phyloP scores from a whole-genome alignment of 2,797 vertebrate species.

The Gallirallus australis region DNA sequence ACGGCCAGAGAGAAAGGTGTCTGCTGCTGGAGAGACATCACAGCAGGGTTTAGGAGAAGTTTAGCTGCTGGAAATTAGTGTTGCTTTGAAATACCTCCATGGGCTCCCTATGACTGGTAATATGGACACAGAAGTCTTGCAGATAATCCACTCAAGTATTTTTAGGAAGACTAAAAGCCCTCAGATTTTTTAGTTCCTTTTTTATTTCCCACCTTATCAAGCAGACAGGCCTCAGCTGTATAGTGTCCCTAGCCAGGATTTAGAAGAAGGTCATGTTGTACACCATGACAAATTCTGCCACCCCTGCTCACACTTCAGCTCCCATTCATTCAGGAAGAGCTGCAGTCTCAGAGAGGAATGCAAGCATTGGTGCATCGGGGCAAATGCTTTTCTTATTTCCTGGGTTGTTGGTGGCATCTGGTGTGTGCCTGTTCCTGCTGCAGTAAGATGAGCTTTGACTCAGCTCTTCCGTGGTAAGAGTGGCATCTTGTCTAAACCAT shows the following conservation, averaged over 20 bases:
- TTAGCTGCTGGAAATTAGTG: background rate
- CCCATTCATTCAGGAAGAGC: background rate
- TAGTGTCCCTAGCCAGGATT: background rate
- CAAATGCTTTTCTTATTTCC: background rate
- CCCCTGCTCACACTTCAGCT: background rate
- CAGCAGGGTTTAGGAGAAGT: background rate
- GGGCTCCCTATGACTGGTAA: background rate
- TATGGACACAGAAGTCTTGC: background rate
- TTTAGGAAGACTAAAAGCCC: background rate
- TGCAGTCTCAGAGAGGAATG: rapidly evolving
- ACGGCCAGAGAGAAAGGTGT: background rate
- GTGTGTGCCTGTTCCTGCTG: background rate
- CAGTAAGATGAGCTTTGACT: background rate
- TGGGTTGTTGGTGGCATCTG: background rate
- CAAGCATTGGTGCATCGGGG: background rate
- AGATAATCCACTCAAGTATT: background rate
- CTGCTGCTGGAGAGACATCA: background rate
- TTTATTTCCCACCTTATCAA: background rate
- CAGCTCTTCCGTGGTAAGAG: background rate
- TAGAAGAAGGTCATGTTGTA: background rate
- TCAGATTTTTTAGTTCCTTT: background rate
- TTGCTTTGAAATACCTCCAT: background rate
- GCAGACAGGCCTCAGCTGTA: background rate
- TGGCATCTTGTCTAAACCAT: background rate
- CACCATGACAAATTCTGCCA: background rate